Conservation (phyloP, 2,888 invertebrate genomes). For the Clivina fossor region DNA sequence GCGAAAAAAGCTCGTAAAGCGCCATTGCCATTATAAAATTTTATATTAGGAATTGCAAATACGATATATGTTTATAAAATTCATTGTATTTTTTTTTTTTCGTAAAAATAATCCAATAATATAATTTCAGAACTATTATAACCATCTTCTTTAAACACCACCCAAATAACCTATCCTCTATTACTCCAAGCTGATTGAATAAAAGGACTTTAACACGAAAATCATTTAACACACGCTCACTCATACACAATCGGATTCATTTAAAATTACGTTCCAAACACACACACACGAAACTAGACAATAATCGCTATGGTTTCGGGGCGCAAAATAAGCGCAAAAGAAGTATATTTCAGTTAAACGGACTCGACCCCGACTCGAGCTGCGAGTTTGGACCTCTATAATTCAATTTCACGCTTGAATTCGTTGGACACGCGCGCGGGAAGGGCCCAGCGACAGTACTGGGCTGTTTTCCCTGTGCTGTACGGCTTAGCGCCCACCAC, state of each 20-base stretch:
- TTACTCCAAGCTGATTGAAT: neutral
- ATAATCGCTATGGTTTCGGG: slow-evolving; percentile 27
- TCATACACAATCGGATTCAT: slow-evolving; percentile 12
- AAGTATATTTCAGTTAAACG: slow-evolving; percentile 34
- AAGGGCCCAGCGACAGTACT: neutral
- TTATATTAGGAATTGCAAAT: too few species aligned
- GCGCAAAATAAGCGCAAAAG: slow-evolving; percentile 26
- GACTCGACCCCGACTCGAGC: too few species aligned
- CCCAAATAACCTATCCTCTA: too few species aligned
- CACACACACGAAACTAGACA: slow-evolving; percentile 24
- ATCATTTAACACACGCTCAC: slow-evolving; percentile 13
- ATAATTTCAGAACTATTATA: too few species aligned
- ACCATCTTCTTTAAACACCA: too few species aligned
- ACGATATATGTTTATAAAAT: too few species aligned
- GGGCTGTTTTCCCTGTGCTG: too few species aligned
- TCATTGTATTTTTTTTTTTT: too few species aligned
- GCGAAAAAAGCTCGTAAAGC: too few species aligned
- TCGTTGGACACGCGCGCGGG: slow-evolving; percentile 51
- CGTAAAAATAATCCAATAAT: too few species aligned
- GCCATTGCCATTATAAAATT: too few species aligned
- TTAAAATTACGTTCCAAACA: slow-evolving; percentile 29
- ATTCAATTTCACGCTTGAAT: slow-evolving; percentile 57
- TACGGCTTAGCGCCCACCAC: too few species aligned
- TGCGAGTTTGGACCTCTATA: slow-evolving; percentile 49
- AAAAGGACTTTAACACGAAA: slow-evolving; percentile 18